phyloP scores from a whole-genome alignment of 2,888 invertebrate genomes.

The Drosophila rellima region DNA sequence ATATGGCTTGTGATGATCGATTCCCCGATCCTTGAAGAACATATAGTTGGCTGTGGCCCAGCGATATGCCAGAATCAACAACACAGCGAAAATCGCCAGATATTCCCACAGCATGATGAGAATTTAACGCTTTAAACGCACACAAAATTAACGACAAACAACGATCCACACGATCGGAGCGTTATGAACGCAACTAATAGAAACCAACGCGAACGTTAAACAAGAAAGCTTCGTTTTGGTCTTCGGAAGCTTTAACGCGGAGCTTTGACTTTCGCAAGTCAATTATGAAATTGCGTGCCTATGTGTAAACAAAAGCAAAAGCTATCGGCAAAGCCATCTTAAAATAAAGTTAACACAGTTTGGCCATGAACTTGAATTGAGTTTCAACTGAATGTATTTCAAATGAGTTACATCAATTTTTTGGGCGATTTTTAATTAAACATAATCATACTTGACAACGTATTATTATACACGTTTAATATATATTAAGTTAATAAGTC shows the following conservation, averaged over 20 bases:
- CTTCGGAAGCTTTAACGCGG: neutral
- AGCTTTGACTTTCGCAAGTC: slow-evolving; percentile 4
- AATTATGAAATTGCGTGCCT: neutral
- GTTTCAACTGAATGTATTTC: neutral
- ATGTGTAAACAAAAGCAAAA: slow-evolving; percentile 4
- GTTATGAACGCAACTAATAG: slow-evolving; percentile 6
- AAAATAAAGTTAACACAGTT: neutral
- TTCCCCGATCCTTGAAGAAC: slow-evolving; percentile 69
- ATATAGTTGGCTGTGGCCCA: slow-evolving; percentile 68
- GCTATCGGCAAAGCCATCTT: slow-evolving; percentile 3
- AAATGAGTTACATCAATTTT: neutral
- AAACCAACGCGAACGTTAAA: neutral
- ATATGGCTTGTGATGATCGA: slow-evolving; percentile 50
- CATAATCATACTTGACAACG: neutral
- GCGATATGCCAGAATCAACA: slow-evolving; percentile 66
- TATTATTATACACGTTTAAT: too few species aligned
- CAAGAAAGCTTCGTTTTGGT: slow-evolving; percentile 1
- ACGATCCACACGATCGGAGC: slow-evolving; percentile 10
- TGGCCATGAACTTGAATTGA: slow-evolving; percentile 7
- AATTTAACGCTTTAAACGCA: neutral
- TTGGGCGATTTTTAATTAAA: neutral
- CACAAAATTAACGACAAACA: neutral
- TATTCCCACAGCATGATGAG: slow-evolving; percentile 40
- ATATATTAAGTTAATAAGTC: too few species aligned
- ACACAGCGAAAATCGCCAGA: slow-evolving; percentile 31